Conservation (phyloP, 2,113 vertebrate species). For the Xiphophorus hellerii region DNA sequence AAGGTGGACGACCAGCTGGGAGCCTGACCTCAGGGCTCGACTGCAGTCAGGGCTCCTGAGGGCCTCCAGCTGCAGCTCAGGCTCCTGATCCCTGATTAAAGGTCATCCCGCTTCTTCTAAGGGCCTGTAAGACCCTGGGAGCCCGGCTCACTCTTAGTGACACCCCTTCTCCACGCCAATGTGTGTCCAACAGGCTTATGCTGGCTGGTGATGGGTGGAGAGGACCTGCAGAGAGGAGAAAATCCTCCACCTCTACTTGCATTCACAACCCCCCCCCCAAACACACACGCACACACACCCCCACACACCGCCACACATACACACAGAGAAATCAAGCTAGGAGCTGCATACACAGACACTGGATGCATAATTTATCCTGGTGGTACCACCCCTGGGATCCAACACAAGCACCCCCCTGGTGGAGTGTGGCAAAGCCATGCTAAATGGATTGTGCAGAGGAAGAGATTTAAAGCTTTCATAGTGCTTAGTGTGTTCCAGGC, state of each 20-base stretch:
- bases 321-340: slow-evolving; percentile 30
- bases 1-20: slow-evolving; percentile 52
- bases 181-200: slow-evolving; percentile 86
- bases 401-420: slow-evolving; percentile 55
- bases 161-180: slow-evolving; percentile 66
- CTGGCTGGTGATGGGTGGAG: slow-evolving; percentile 70
- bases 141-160: slow-evolving; percentile 61
- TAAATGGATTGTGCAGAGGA: slow-evolving; percentile 78
- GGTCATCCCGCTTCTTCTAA: slow-evolving; percentile 75
- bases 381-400: slow-evolving; percentile 53
- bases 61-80: slow-evolving; percentile 70
- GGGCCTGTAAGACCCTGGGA: slow-evolving; percentile 77
- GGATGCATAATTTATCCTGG: slow-evolving; percentile 58
- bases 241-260: slow-evolving; percentile 67
- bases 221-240: slow-evolving; percentile 71
- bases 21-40: slow-evolving; percentile 58
- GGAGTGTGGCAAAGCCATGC: slow-evolving; percentile 73
- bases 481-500: slow-evolving; percentile 67
- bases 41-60: slow-evolving; percentile 53
- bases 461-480: slow-evolving; percentile 78
- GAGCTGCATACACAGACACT: slow-evolving; percentile 54
- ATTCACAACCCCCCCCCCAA: slow-evolving; percentile 43
- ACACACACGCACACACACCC: slow-evolving; percentile 32
- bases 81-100: slow-evolving; percentile 81
- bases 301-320: slow-evolving; percentile 17